A percentile compares a stretch with the other conserved stretches of the same genome.
These are phyloP conservation scores for Netelia fuscicornis DNA, from an alignment of 2,888 invertebrate species.

Conservation along the genomic window DNA sequence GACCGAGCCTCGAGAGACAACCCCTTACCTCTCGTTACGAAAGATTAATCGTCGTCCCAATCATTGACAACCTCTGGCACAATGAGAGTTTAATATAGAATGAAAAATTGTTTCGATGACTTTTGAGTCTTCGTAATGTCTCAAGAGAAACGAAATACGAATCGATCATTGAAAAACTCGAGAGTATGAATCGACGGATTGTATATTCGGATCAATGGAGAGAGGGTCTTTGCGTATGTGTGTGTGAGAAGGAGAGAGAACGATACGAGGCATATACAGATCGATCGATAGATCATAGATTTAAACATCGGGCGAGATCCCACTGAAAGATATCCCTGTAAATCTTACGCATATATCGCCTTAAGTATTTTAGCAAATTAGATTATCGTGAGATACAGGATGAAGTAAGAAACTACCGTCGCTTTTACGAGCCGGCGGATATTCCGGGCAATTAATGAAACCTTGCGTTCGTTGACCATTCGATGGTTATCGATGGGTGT, in stretches of 20 bases:
- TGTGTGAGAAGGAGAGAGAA: not conserved
- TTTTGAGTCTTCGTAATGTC: constrained; percentile 33
- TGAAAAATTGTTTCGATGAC: constrained; percentile 52
- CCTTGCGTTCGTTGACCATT: constrained; percentile 32
- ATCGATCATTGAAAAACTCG: constrained; percentile 35
- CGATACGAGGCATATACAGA: constrained; percentile 10
- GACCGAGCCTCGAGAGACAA: constrained; percentile 34
- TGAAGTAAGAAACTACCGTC: constrained; percentile 22
- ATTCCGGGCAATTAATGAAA: constrained; percentile 30
- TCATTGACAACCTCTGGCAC: constrained; percentile 33
- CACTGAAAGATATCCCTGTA: constrained; percentile 32
- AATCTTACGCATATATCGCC: constrained; percentile 15
- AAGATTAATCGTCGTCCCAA: constrained; percentile 58
- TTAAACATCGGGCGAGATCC: constrained; percentile 30
- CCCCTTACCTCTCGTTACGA: constrained; percentile 11
- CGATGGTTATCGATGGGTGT: constrained; percentile 34
- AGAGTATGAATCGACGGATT: constrained; percentile 26
- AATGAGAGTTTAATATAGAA: constrained; percentile 46
- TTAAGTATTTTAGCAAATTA: constrained; percentile 49
- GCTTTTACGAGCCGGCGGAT: not conserved
- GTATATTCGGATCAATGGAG: constrained; percentile 23
- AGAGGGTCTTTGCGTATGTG: too few species aligned
- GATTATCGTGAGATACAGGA: constrained; percentile 46
- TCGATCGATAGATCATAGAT: constrained; percentile 60
- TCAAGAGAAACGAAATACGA: constrained; percentile 6